Conservation (phyloP, 1,140 invertebrate species). For the Probaryconus sp. region DNA sequence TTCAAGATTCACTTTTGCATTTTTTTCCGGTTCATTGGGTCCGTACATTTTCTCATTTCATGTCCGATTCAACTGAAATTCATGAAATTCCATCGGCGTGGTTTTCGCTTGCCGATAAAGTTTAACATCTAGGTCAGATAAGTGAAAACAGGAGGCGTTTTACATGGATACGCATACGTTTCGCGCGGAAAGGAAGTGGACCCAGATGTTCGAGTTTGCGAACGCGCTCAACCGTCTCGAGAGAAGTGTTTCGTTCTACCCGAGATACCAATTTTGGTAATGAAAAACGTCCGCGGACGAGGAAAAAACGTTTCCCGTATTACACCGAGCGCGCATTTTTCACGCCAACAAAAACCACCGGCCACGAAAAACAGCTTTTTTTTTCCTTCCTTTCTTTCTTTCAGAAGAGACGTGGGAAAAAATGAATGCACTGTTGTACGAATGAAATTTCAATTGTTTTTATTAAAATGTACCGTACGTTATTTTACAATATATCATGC, state of each 20-base stretch:
- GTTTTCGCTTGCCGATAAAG: conserved; percentile 56
- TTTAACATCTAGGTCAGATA: conserved; percentile 63
- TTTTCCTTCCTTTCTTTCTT: too few species aligned
- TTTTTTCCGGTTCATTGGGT: conserved; percentile 34
- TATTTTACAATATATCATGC: conserved; percentile 11
- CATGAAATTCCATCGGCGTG: conserved; percentile 42
- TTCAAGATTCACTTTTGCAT: conserved; percentile 53
- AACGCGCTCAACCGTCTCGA: conserved; percentile 50
- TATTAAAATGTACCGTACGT: conserved; percentile 22
- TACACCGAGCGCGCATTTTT: conserved; percentile 1
- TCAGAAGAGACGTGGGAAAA: too few species aligned
- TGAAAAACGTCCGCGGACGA: conserved; percentile 12
- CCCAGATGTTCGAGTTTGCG: conserved; percentile 57
- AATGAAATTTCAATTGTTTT: conserved; percentile 3
- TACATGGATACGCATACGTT: conserved; percentile 62
- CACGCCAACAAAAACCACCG: neutral
- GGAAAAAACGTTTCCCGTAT: conserved; percentile 9
- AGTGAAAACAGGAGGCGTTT: conserved; percentile 63
- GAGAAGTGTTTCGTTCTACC: conserved; percentile 50
- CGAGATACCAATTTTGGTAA: conserved; percentile 49
- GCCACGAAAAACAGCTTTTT: too few species aligned
- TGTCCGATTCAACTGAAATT: conserved; percentile 46
- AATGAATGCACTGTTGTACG: conserved; percentile 16
- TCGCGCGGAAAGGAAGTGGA: conserved; percentile 54
- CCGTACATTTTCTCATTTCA: conserved; percentile 22